Evolutionary conservation across 1,140 invertebrate genomes (phyloP).

Genomic region (Cyclargus thomasi): DNA sequence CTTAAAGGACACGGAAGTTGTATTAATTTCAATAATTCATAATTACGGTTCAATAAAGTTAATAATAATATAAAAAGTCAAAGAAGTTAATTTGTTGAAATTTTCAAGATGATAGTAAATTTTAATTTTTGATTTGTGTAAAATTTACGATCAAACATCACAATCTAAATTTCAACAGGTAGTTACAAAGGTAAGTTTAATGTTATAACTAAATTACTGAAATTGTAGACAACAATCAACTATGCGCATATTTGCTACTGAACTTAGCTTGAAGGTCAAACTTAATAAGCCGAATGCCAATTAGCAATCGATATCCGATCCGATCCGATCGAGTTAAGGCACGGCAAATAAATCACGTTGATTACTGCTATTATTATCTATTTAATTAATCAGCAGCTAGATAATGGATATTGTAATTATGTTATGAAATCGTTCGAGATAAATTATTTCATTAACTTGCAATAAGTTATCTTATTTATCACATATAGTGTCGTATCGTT

Average conservation of each 20-base stretch:
- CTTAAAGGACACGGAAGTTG: no score
- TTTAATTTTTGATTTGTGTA: no score
- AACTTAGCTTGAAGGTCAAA: not conserved
- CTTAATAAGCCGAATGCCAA: conserved; percentile 8
- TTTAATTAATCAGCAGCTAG: conserved; percentile 10
- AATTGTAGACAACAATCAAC: not conserved
- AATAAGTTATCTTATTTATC: not conserved
- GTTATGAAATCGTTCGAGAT: not conserved
- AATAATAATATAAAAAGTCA: no score
- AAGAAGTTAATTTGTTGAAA: no score
- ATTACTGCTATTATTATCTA: conserved; percentile 10
- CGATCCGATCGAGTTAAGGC: not conserved
- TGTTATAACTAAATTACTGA: no score
- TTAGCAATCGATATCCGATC: conserved; percentile 8
- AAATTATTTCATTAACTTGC: not conserved
- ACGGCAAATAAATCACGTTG: conserved; percentile 6
- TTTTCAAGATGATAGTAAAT: no score
- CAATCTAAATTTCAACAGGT: no score
- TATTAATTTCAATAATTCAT: no score
- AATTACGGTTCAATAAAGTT: no score
- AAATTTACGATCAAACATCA: no score
- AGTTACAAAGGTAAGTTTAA: no score
- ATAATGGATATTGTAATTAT: not conserved
- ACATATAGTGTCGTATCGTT: not conserved
- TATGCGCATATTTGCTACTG: conserved; percentile 2